These are phyloP conservation scores for Orthosia incerta DNA, from an alignment of 2,888 invertebrate genomes.

Conservation along the genomic window DNA sequence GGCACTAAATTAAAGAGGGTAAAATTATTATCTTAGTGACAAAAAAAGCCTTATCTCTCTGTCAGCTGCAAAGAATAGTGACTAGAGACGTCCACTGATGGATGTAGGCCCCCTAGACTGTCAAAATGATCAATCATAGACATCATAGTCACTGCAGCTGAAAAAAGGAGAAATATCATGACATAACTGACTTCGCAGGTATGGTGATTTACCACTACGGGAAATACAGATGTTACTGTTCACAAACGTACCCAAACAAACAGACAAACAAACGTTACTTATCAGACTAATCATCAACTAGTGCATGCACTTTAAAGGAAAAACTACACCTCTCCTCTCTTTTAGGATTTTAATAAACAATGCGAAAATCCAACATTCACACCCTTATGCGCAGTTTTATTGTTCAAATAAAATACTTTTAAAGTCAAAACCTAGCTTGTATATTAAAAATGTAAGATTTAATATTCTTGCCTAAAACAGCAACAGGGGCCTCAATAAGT, in stretches of 20 bases:
- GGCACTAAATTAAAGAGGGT: slow-evolving; percentile 26
- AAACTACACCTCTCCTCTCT: not conserved
- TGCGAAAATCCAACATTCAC: not conserved
- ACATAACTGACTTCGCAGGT: not conserved
- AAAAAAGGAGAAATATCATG: not conserved
- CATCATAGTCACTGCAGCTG: not conserved
- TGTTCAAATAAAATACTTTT: not conserved
- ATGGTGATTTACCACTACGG: not conserved
- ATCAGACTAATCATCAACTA: too few relatives aligned
- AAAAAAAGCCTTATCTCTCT: not conserved
- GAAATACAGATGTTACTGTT: too few relatives aligned
- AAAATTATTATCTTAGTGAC: slow-evolving; percentile 23
- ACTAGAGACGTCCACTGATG: not conserved
- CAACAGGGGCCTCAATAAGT: slow-evolving; percentile 15
- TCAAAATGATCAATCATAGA: not conserved
- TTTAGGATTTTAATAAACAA: not conserved
- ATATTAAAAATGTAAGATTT: not conserved
- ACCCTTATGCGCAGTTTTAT: not conserved
- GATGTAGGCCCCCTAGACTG: not conserved
- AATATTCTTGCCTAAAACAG: slow-evolving; percentile 25
- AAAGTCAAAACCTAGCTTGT: not conserved
- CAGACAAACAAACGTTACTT: too few relatives aligned
- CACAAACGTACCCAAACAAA: too few relatives aligned
- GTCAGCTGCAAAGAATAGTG: not conserved
- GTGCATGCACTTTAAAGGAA: too few relatives aligned